A percentile compares a stretch with the other conserved stretches of the same genome.
Conservation (phyloP, 2,797 vertebrate species). For the Picus viridis region DNA sequence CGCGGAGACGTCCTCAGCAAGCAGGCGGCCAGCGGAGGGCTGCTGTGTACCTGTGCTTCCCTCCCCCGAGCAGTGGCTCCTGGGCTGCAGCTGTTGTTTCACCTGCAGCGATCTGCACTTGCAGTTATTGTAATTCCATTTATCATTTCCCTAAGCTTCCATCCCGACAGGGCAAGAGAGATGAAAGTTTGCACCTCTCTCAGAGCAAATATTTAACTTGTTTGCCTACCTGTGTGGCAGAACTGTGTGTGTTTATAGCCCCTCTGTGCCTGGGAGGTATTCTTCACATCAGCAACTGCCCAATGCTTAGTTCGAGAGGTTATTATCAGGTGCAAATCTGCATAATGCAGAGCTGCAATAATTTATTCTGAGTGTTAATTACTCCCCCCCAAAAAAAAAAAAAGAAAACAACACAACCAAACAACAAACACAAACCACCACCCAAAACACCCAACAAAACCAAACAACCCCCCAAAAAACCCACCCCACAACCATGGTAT, state of each 20-base stretch:
- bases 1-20: accelerated
- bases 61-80: accelerated
- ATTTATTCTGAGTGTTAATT: background rate
- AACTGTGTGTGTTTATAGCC: accelerated
- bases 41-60: too few species aligned
- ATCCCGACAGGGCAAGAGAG: too few species aligned
- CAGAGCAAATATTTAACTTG: accelerated
- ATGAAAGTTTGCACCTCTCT: background rate
- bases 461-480: too few species aligned
- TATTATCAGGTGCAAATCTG: background rate
- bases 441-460: too few species aligned
- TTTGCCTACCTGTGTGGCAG: background rate
- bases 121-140: background rate
- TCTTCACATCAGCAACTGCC: background rate
- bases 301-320: background rate
- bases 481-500: too few species aligned
- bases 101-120: accelerated
- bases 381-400: too few species aligned
- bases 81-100: accelerated
- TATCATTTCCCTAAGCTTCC: background rate
- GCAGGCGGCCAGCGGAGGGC: accelerated
- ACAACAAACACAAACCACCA: too few species aligned
- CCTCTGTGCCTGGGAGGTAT: background rate
- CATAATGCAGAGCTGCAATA: background rate
- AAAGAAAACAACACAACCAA: too few species aligned